Evolutionary conservation across 1,140 invertebrate genomes (phyloP), one percentile per base, ranked within the genome.

Genomic region (Probaryconus sp.): DNA sequence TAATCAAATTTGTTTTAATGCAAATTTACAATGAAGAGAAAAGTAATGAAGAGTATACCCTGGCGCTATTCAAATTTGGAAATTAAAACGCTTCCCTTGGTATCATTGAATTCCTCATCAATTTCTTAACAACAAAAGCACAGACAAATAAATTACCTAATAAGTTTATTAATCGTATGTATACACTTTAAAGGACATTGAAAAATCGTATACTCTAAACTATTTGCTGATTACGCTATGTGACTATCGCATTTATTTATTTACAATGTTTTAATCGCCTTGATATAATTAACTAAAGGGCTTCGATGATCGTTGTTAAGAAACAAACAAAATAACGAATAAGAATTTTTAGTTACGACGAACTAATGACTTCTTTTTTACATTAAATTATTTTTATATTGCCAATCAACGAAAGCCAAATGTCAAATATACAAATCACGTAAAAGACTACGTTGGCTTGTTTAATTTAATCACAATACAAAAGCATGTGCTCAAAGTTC

Each of bases 131-230:
- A 86, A 85, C 77, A 76, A 78, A 84, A 84, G 81, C 80, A 83
- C 80, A 81, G 78, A 80, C 71, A 83, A 83, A 81, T 80, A 76
- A 84, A 83, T 81, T 64, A 75, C 75, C 81, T 83, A 86, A 85
- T 81, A 82, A 80, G 68, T 79, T 82, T 82, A 80, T 85, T 83
- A 85, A 84, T 77, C 72, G 78, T 84, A 83, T 79, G 80, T 82
- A 81, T 85, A 85, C 79, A 85, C 64, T 83, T 82, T 85, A 84
- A 87, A 86, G 85, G 84, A 87, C 84, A 87, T 87, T 87, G 83
- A 87, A 87, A 87, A 87, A 86, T 86, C 77, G 81, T 81, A 82
- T 85, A 85, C 69, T 77, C 79, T 85, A 85, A 77, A 79, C 78
- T 85, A 85, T 78, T 78, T 83, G 79, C 64, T 79, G 77, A 84